phyloP scores from a whole-genome alignment of 2,888 invertebrate genomes.

The Orchestes rusci region DNA sequence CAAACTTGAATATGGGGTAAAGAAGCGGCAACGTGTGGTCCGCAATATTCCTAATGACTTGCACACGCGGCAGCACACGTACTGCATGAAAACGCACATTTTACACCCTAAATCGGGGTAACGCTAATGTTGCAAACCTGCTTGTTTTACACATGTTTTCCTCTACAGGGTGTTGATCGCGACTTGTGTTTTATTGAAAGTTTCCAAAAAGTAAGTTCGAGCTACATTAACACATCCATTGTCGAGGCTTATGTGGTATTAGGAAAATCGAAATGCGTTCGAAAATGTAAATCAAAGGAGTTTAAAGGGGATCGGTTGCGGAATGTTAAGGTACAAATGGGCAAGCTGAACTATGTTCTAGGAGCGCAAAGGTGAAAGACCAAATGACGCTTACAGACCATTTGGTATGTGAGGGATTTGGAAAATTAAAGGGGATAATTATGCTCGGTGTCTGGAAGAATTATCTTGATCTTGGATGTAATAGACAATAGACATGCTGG shows the following conservation, averaged over 20 bases:
- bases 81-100: slow-evolving; percentile 44
- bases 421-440: no score
- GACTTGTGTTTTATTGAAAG: no score
- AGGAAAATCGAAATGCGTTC: no score
- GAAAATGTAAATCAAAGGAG: no score
- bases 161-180: slow-evolving; percentile 18
- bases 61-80: slow-evolving; percentile 42
- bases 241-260: no score
- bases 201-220: no score
- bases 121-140: slow-evolving; percentile 24
- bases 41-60: slow-evolving; percentile 49
- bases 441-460: no score
- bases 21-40: slow-evolving; percentile 30
- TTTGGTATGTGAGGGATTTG: slow-evolving; percentile 22
- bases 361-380: slow-evolving; percentile 14
- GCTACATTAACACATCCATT: no score
- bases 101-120: slow-evolving; percentile 29
- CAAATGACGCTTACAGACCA: slow-evolving; percentile 11
- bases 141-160: slow-evolving; percentile 25
- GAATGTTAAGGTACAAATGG: slow-evolving; percentile 21
- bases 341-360: slow-evolving; percentile 20
- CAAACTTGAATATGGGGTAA: no score
- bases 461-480: no score
- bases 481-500: no score
- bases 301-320: no score